Base-by-base conservation (phyloP, 1,140 invertebrate genomes). In the Maconellicoccus hirsutus region DNA sequence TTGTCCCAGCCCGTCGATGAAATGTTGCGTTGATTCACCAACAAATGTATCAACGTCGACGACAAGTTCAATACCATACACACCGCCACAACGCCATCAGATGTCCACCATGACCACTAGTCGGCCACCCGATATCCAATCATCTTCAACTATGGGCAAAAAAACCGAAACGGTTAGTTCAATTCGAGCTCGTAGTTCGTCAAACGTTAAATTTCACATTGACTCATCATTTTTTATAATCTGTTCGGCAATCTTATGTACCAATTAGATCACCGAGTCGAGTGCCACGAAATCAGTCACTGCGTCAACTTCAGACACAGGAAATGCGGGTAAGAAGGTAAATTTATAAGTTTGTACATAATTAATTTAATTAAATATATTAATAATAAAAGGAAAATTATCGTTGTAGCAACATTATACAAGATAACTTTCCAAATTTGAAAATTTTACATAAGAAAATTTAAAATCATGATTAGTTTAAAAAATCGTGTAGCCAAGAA, bases 21-120 rank as follows among this genome's bases (percentile, higher is more conserved):
- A 89, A 76, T 93, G 91, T 78, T 92, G 91, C 75, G 84, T 91
- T 1, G 88, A 92, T 74, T 83, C 85, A 69, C 83, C 87, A 4
- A 76, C 80, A 12, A 77, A 81, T 73, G 70, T 74, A n/a, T 78
- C 76, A 10, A 21, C 59, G 1, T 73, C 71, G 7, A 72, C 74
- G 10, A 38, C 73, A 3, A 16, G 70, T 33, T 22, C 73, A n/a
- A 4, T 66, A 29, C 72, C 19, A 61, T 73, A 23, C 21, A 66
- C 19, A 22, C 72, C 14, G 33, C 39, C 12, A 74, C 70, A 70
- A 52, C 33, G 21, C 2, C 23, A 70, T 52, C 70, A 70, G 3
- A 16, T 4, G 4, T 52, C 42, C 16, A 52, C 42, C 4, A 52
- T 52, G 3, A 52, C 42, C n/a, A 52, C 42, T 16, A 19, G 42